phyloP scores from a whole-genome alignment of 2,888 invertebrate species.

The Glomeris marginata region DNA sequence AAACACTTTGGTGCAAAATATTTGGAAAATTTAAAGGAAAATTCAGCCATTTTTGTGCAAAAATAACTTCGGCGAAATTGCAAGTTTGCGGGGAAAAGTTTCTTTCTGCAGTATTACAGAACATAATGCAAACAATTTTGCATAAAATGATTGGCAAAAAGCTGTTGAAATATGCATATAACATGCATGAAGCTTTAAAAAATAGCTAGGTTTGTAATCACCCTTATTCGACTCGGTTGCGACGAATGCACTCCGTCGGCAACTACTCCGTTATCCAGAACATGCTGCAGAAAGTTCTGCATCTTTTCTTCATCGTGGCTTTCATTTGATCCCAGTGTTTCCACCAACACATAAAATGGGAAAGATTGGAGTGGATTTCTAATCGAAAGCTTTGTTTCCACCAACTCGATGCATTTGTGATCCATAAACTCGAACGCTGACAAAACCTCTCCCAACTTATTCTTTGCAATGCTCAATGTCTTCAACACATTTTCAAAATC shows the following conservation, averaged over 20 bases:
- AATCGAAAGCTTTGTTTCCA: constrained; percentile 44
- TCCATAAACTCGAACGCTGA: constrained; percentile 96
- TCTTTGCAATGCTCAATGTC: constrained; percentile 57
- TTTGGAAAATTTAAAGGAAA: no score
- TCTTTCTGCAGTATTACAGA: no score
- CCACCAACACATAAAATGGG: constrained; percentile 72
- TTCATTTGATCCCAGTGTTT: constrained; percentile 61
- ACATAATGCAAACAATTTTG: no score
- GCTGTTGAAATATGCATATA: background rate
- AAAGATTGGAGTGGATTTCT: constrained; percentile 31
- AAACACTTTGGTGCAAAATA: no score
- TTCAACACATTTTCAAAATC: constrained; percentile 62
- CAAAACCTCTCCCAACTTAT: constrained; percentile 67
- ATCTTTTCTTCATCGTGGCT: constrained; percentile 80
- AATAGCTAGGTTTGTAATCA: no score
- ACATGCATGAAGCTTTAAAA: constrained; percentile 1
- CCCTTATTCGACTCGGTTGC: constrained; percentile 67
- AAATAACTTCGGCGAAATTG: no score
- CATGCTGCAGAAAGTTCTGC: constrained; percentile 52
- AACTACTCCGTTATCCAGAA: constrained; percentile 54
- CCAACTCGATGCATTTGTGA: constrained; percentile 48
- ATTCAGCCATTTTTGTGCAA: no score
- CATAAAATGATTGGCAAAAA: no score
- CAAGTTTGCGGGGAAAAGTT: no score
- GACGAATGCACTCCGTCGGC: constrained; percentile 69